Evolutionary conservation across 2,888 invertebrate genomes (phyloP), one percentile per base, ranked within the genome.

Genomic region (Epinotia nisella): DNA sequence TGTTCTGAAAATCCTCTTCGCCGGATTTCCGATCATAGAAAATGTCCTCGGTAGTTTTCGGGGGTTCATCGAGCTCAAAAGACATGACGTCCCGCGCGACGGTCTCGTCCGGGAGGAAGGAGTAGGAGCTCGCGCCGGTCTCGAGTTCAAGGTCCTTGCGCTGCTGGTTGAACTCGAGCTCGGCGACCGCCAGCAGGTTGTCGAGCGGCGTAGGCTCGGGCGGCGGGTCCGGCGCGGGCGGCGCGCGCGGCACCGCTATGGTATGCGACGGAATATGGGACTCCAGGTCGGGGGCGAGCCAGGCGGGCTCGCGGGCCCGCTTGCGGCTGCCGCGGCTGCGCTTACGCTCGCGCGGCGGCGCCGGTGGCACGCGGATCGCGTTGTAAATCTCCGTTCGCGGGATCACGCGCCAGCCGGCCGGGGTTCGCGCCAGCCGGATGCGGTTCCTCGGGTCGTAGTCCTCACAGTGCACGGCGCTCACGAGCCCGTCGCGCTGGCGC

Each of bases 401-500:
- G 90, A 96, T 96, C 74, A 96, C 96, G 75, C 96, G 95, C 97
- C 97, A 97, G 82, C 97, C 97, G 86, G 95, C 94, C 58, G 96
- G 94, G 24, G 97, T 97, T 86, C 97, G 97, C 79, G 97, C 96
- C 85, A 97, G 93, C 82, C 96, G 96, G 83, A 97, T 96, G 75
- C 97, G 96, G 91, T 97, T 97, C 74, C 97, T 94, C 87, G 96
- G 95, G 93, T 97, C 97, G 94, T 97, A 97, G 88, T 97, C 97
- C 90, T 97, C 97, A 92, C 97, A 97, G 89, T 96, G 95, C 81
- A 97, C 97, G 90, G 97, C 96, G 85, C 97, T 96, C 88, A 97
- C 97, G 86, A 95, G 95, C 76, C 96, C 96, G 90, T 97, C 96
- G 81, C 95, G 95, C 88, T 97, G 96, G 85, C 96, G 96, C 76